phyloP scores from a whole-genome alignment of 2,797 vertebrate genomes.

The Stomatorhinus walkeri region DNA sequence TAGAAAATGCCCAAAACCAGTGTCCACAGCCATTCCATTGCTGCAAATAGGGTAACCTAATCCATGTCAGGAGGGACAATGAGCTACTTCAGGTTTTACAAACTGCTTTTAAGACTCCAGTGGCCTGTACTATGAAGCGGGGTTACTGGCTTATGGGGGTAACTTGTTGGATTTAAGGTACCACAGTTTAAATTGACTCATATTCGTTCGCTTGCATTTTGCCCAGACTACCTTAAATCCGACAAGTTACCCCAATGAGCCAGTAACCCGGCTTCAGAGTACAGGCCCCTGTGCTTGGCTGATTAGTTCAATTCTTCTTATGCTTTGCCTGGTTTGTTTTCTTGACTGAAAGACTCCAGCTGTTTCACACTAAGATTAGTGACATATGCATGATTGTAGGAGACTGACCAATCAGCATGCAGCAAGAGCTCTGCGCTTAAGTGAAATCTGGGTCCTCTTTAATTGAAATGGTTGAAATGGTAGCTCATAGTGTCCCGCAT shows the following conservation, averaged over 20 bases:
- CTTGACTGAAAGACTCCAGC: not conserved
- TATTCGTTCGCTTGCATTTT: too few relatives aligned
- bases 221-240: too few relatives aligned
- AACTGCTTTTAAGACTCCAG: not conserved
- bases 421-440: not conserved
- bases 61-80: not conserved
- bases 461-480: not conserved
- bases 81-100: not conserved
- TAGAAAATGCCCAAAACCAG: not conserved
- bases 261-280: too few relatives aligned
- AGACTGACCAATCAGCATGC: not conserved
- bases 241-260: too few relatives aligned
- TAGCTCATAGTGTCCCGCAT: not conserved
- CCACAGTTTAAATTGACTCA: too few relatives aligned
- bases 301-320: not conserved
- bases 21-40: not conserved
- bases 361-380: not conserved
- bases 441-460: not conserved
- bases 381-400: not conserved
- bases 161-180: too few relatives aligned
- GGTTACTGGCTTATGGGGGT: too few relatives aligned
- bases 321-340: not conserved
- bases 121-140: too few relatives aligned
- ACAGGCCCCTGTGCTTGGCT: not conserved
- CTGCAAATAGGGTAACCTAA: not conserved